phyloP scores from a whole-genome alignment of 2,797 vertebrate species.

The Alfaro cultratus region DNA sequence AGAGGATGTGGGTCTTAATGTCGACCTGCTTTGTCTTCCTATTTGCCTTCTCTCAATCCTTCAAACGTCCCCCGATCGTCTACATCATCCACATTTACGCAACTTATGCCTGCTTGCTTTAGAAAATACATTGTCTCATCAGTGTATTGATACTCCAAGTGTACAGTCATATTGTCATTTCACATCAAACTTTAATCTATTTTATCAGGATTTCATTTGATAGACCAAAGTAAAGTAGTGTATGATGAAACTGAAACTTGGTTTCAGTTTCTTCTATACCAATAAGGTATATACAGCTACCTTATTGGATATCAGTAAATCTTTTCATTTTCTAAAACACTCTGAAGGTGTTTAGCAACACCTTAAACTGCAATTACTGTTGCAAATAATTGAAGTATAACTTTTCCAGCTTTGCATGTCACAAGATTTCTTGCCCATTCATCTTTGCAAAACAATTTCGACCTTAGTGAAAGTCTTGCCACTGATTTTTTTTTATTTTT shows the following conservation, averaged over 20 bases:
- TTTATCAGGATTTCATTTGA: neutral
- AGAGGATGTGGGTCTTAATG: slow-evolving; percentile 67
- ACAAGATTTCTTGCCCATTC: neutral
- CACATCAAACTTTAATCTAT: neutral
- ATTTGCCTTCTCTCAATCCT: slow-evolving; percentile 41
- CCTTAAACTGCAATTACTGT: neutral
- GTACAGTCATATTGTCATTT: neutral
- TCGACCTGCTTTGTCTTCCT: slow-evolving; percentile 48
- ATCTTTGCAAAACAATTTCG: neutral
- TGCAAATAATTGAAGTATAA: neutral
- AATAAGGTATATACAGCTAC: neutral
- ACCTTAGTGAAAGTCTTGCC: neutral
- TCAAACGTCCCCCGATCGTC: slow-evolving; percentile 37
- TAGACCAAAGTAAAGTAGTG: neutral
- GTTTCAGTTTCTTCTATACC: too few relatives aligned
- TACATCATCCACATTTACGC: slow-evolving; percentile 37
- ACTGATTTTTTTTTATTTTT: neutral
- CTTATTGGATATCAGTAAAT: neutral
- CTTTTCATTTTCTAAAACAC: neutral
- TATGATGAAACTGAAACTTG: neutral
- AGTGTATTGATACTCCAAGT: neutral
- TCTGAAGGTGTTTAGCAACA: neutral
- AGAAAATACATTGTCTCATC: neutral
- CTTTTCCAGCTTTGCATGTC: neutral
- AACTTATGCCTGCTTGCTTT: slow-evolving; percentile 1